Evolutionary conservation across 2,113 vertebrate species (phyloP), one percentile per base, ranked within the genome.

Genomic region (Crypturellus undulatus): DNA sequence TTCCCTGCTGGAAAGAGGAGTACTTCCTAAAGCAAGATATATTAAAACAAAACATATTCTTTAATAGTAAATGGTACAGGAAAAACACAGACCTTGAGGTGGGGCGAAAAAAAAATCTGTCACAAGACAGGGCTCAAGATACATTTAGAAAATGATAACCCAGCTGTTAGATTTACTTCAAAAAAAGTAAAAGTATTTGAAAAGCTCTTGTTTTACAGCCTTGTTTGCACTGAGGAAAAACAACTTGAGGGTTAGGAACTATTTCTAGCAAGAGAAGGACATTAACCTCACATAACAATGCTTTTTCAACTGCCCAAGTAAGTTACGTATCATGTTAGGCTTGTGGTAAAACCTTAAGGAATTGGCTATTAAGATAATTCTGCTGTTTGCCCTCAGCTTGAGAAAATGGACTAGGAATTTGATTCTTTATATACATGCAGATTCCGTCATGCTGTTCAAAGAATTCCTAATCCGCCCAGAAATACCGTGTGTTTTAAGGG

Each of bases 1-100:
- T 99, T 98, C 97, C 97, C 98, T 89, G 98, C 97, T 62, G 98
- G 97, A 92, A 98, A 98, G 42, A 98, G 96, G 81, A 98, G 93
- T 58, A 98, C 97, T 95, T 99, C 98, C 98, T 98, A 90, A 79
- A 73, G 47, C 25, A 75, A 47, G 60, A 34, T 17, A 9, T 59
- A 49, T 49, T 24, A 54, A 62, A 67, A 30, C 60, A 49, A 49
- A 49, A 19, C 17, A 47, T 47, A 47, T 20, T 11, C 49, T 56
- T 64, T 71, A 19, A 34, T 34, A 65, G 42, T 26, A 77, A 93
- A 54, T 19, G 2, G 16, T 40, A 17, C 32, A 34, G 20, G 47
- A 49, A 45, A 47, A 59, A 26, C 28, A 64, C 38, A 62, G 26
- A n/a, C 15, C 36, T 43, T 43, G n/a, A 49, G 15, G 30, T 9